Evolutionary conservation across 2,113 vertebrate genomes (phyloP).

Genomic region (Oreocharis arfaki): DNA sequence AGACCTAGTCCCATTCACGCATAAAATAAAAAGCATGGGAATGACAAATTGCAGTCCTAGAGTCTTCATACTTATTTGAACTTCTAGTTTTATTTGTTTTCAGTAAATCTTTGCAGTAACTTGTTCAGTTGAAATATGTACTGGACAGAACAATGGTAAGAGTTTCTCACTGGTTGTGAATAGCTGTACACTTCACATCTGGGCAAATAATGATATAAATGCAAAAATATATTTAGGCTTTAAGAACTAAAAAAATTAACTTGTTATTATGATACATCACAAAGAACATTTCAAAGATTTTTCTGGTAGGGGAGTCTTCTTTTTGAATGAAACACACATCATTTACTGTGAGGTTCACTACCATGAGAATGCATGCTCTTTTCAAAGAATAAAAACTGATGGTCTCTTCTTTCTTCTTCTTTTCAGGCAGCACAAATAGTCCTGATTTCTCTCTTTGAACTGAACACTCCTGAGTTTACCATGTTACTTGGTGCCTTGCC

Average conservation of each 20-base stretch:
- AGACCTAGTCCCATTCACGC: not conserved
- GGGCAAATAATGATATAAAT: not conserved
- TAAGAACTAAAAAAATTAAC: not conserved
- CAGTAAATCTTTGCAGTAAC: not conserved
- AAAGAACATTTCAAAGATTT: not conserved
- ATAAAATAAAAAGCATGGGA: not conserved
- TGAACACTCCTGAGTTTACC: slow-evolving; percentile 98
- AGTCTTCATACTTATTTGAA: not conserved
- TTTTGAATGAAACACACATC: not conserved
- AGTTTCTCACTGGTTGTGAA: not conserved
- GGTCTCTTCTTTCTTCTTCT: not conserved
- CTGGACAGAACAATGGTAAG: not conserved
- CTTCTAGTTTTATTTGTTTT: not conserved
- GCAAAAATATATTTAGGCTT: not conserved
- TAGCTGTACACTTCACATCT: not conserved
- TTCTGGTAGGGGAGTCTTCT: not conserved
- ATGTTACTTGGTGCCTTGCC: slow-evolving; percentile 98
- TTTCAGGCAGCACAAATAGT: slow-evolving; percentile 94
- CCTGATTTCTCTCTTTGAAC: slow-evolving; percentile 93
- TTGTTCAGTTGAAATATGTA: not conserved
- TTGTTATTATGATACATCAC: not conserved
- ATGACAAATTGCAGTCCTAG: not conserved
- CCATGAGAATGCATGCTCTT: not conserved
- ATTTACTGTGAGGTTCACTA: not conserved
- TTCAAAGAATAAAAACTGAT: not conserved